Evolutionary conservation across 2,113 vertebrate genomes (phyloP).

Genomic region (Upupa epops): DNA sequence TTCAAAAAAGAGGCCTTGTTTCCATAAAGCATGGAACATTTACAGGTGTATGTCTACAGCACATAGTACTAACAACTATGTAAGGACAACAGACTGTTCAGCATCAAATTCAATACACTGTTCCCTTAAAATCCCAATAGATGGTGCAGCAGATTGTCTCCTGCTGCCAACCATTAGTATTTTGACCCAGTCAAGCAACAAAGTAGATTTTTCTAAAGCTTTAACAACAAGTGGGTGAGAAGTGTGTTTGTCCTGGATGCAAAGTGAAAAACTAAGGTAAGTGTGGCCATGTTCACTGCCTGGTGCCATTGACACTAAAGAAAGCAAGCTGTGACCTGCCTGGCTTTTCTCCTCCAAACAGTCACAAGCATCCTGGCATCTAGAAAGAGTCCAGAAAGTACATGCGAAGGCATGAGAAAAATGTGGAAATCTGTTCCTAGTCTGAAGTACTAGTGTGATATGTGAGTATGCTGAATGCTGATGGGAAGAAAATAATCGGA

Average conservation of each 20-base stretch:
- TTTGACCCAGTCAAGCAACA: background rate
- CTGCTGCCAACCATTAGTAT: background rate
- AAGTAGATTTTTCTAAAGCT: background rate
- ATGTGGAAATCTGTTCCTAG: background rate
- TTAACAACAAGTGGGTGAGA: background rate
- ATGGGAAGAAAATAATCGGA: background rate
- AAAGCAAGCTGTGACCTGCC: background rate
- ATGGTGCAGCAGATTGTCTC: background rate
- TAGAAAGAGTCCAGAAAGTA: background rate
- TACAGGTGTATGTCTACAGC: background rate
- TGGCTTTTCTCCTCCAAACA: background rate
- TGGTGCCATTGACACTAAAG: background rate
- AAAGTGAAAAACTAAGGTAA: background rate
- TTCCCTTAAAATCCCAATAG: background rate
- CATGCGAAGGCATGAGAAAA: background rate
- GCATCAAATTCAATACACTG: background rate
- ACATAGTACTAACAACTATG: background rate
- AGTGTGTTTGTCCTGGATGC: background rate
- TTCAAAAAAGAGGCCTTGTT: background rate
- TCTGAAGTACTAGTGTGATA: background rate
- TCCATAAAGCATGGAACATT: background rate
- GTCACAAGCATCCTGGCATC: background rate
- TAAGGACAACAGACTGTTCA: background rate
- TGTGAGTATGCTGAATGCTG: background rate
- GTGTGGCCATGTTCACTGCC: background rate